Evolutionary conservation across 2,797 vertebrate genomes (phyloP), one percentile per base, ranked within the genome.

Genomic region (Enteromius afrohamiltoni): DNA sequence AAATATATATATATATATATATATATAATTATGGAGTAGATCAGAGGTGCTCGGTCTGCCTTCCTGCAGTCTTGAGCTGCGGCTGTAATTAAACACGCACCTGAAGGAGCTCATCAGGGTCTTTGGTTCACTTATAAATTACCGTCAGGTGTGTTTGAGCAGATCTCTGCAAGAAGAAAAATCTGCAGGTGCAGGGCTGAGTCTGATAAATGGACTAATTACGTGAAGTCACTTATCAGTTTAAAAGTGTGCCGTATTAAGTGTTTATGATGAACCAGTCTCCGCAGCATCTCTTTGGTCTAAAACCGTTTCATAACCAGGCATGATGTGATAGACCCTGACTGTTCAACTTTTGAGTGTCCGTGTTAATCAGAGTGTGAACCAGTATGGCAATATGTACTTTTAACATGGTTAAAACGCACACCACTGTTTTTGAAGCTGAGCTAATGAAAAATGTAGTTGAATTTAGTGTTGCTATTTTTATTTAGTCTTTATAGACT

Each of bases 41-140:
- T 77, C 37, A 60, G 34, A 76, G 51, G 53, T 76, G 21, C 21
- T n/a, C 10, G 1, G 34, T 42, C 53, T 42, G 53, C 53, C 8
- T 16, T 23, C 31, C 16, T 45, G 74, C 74, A 19, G 34, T 42
- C 55, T 60, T 62, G 53, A 62, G 74, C n/a, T 60, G 40, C 1
- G 55, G 8, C 4, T 62, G 55, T 77, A 62, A 45, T 62, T 77
- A 77, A 19, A 62, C 14, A 0, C 1, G 4, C 75, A 77, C 55
- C 75, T 13, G 53, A 77, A 77, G 40, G n/a, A 29, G 74, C 74
- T 60, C 60, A 77, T 77, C 53, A 77, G 55, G 53, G 74, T 77
- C 74, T 77, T 77, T 26, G 37, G 37, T 60, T 77, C 37, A 29
- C 37, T 77, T 26, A 8, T 45, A 77, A 77, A 77, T 77, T 62